A percentile compares a stretch with the other conserved stretches of the same genome.
Conservation (phyloP, 2,888 invertebrate species). For the Papilio elwesi region DNA sequence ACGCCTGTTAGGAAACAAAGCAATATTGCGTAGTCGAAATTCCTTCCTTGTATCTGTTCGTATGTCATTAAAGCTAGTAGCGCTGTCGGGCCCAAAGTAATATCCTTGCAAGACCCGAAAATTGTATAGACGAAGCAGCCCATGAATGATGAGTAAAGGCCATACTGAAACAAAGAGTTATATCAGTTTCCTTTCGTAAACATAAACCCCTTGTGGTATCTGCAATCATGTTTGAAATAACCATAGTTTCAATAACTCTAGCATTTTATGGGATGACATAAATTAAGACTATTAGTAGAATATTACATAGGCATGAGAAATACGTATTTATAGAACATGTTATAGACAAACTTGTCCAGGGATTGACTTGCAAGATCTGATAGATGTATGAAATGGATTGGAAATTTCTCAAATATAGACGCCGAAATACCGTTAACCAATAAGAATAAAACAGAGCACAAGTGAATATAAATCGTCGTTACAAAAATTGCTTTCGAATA, state of each 20-base stretch:
- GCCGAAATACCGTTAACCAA: conserved; percentile 14
- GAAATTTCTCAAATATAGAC: background rate
- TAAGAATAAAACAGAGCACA: conserved; percentile 23
- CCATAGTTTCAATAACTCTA: too few species aligned
- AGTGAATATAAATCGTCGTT: conserved; percentile 37
- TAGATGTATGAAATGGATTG: background rate
- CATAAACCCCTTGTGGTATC: too few species aligned
- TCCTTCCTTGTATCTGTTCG: conserved; percentile 88
- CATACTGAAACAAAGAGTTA: conserved; percentile 87
- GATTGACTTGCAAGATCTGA: background rate
- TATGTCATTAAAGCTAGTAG: conserved; percentile 96
- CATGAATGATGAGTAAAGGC: conserved; percentile 96
- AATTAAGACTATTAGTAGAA: too few species aligned
- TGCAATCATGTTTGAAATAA: too few species aligned
- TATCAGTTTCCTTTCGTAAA: background rate
- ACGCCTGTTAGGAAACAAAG: conserved; percentile 93
- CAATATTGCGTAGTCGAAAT: conserved; percentile 91
- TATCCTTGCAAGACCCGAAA: conserved; percentile 94
- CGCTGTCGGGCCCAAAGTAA: conserved; percentile 96
- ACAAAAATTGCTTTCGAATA: conserved; percentile 36
- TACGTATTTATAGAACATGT: too few species aligned
- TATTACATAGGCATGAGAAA: background rate
- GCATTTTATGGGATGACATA: too few species aligned
- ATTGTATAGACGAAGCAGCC: conserved; percentile 96
- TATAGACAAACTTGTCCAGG: background rate